Evolutionary conservation across 2,888 invertebrate species (phyloP), one percentile per base, ranked within the genome.

Genomic region (Timandra comae): DNA sequence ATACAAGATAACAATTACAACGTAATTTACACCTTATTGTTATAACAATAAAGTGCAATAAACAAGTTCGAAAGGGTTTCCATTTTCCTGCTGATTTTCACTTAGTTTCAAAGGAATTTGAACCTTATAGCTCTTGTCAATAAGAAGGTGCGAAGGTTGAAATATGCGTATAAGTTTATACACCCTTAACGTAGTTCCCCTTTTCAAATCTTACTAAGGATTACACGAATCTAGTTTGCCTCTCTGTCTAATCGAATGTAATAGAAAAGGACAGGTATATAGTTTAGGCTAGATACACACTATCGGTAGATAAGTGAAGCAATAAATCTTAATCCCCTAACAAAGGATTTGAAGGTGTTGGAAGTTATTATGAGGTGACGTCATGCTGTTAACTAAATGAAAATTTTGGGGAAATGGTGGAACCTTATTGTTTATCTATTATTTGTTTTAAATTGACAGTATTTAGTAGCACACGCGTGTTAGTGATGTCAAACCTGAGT

Each of bases 241-340:
- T 54, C 51, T 44, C 38, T 51, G 39, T 33, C 36, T 38, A 40
- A 30, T n/a, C 1, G 13, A 12, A 9, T 21, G 28, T 27, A 35
- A 30, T 30, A 41, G 49, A 46, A 31, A 45, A 43, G 34, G 48
- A 44, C 23, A 25, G 9, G 11, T 31, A 16, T 16, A 6, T 16
- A 16, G 8, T 39, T 41, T 33, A 37, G 35, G 35, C 39, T 32
- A 57, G 39, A 31, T 34, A 47, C 34, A 51, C 49, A 51, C 41
- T 45, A 43, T 41, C 28, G 16, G 16, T 16, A 21, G 42, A 35
- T 52, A 57, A 54, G 53, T 49, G 38, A 49, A 43, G 71, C 52
- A 56, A 77, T 75, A 78, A 75, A 77, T 78, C 70, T 68, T 51
- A 34, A 53, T 53, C 50, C 63, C 67, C 62, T 64, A 50, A 49